phyloP scores from a whole-genome alignment of 2,797 vertebrate species.

The Hipposideros larvatus region DNA sequence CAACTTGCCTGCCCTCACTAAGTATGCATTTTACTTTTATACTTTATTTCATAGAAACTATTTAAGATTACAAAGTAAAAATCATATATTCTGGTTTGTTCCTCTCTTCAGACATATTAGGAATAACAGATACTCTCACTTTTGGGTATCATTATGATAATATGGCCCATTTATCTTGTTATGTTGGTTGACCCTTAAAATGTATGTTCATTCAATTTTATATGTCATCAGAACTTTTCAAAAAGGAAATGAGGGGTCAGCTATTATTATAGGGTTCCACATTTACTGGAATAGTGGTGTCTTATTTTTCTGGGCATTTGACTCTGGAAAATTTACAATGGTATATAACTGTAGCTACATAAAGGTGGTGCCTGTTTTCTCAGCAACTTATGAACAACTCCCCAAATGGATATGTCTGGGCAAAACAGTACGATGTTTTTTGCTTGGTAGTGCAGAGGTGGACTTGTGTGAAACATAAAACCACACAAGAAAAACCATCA shows the following conservation, averaged over 20 bases:
- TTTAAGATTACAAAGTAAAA: conserved; percentile 46
- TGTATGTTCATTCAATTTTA: conserved; percentile 55
- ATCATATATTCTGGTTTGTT: background rate
- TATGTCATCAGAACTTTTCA: conserved; percentile 42
- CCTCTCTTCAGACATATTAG: background rate
- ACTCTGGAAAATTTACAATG: conserved; percentile 32
- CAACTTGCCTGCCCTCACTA: conserved; percentile 12
- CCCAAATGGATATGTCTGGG: background rate
- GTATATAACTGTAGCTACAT: background rate
- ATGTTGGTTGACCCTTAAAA: conserved; percentile 18
- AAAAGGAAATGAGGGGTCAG: conserved; percentile 50
- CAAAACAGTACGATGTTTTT: conserved; percentile 16
- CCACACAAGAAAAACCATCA: background rate
- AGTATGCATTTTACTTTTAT: background rate
- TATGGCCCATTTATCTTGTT: conserved; percentile 18
- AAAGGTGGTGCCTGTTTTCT: conserved; percentile 22
- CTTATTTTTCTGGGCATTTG: conserved; percentile 56
- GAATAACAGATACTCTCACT: background rate
- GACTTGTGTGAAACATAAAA: conserved; percentile 32
- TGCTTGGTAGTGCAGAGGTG: background rate
- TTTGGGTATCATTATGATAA: conserved; percentile 17
- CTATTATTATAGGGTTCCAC: conserved; percentile 30
- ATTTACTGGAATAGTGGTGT: conserved; percentile 19
- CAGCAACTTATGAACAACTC: conserved; percentile 8
- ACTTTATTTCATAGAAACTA: conserved; percentile 34